phyloP scores from a whole-genome alignment of 2,797 vertebrate genomes.

The Acanthopagrus latus region DNA sequence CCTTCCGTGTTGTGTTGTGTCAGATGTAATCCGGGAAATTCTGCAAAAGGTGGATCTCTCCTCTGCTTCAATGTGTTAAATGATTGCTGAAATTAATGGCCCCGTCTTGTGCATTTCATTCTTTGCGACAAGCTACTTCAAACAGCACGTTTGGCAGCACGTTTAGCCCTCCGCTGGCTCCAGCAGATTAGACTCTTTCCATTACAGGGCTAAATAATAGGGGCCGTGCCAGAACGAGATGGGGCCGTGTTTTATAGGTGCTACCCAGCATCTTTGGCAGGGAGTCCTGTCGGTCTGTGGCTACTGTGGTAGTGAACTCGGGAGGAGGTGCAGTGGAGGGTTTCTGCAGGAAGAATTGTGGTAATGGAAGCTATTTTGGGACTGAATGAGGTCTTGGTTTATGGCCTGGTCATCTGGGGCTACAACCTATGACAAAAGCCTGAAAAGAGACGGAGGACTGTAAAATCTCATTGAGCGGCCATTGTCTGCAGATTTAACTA shows the following conservation, averaged over 20 bases:
- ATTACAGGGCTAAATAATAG: conserved; percentile 79
- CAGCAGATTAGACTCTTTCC: conserved; percentile 75
- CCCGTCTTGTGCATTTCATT: conserved; percentile 54
- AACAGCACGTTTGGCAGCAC: conserved; percentile 68
- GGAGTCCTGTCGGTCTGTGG: conserved; percentile 65
- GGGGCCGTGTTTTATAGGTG: conserved; percentile 77
- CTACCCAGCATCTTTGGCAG: conserved; percentile 73
- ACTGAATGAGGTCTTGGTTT: conserved; percentile 69
- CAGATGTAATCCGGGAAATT: conserved; percentile 35
- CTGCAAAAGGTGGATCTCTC: conserved; percentile 22
- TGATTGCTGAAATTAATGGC: conserved; percentile 56
- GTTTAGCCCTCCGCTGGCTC: conserved; percentile 56
- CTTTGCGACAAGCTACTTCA: conserved; percentile 70
- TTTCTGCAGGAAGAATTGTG: conserved; percentile 59
- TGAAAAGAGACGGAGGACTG: conserved; percentile 40
- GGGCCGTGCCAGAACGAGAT: conserved; percentile 61
- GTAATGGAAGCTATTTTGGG: conserved; percentile 70
- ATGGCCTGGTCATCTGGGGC: conserved; percentile 64
- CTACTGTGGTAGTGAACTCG: conserved; percentile 64
- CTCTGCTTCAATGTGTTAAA: conserved; percentile 25
- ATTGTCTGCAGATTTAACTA: conserved; percentile 41
- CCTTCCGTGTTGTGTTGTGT: conserved; percentile 43
- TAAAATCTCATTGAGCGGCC: conserved; percentile 52
- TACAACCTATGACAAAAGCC: conserved; percentile 66
- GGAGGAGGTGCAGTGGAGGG: conserved; percentile 55